Evolutionary conservation across 2,113 vertebrate genomes (phyloP).

Genomic region (Pungitius pungitius): DNA sequence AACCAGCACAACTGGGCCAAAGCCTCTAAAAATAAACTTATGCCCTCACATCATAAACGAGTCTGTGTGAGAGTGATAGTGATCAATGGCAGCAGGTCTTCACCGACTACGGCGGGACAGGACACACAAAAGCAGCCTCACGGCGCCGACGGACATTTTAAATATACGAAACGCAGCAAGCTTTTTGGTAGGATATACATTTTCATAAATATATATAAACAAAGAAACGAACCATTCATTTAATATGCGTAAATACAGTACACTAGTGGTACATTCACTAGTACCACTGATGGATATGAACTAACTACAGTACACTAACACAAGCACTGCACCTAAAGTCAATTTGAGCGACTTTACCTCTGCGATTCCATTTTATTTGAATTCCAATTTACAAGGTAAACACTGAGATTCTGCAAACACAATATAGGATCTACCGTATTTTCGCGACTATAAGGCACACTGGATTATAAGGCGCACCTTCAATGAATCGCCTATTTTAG

Average conservation of each 20-base stretch:
- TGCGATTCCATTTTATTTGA: neutral
- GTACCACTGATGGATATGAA: neutral
- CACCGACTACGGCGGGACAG: constrained; percentile 10
- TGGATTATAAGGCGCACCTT: too few relatives aligned
- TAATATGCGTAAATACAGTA: too few relatives aligned
- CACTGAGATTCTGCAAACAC: neutral
- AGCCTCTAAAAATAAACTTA: constrained; percentile 67
- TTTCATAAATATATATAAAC: neutral
- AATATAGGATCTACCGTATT: neutral
- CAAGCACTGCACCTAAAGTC: neutral
- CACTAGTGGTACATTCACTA: neutral
- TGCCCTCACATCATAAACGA: constrained; percentile 59
- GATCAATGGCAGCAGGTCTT: constrained; percentile 56
- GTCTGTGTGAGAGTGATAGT: constrained; percentile 33
- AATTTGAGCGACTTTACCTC: neutral
- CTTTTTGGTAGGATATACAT: neutral
- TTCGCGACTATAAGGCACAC: too few relatives aligned
- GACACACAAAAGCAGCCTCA: constrained; percentile 18
- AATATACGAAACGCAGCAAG: neutral
- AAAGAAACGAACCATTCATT: neutral
- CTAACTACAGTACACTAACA: neutral
- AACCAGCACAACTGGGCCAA: constrained; percentile 25
- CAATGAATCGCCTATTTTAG: too few relatives aligned
- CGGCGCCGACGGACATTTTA: neutral
- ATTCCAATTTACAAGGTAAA: neutral